These are phyloP conservation scores for Agelastica alni DNA, from an alignment of 2,888 invertebrate species.

Conservation along the genomic window DNA sequence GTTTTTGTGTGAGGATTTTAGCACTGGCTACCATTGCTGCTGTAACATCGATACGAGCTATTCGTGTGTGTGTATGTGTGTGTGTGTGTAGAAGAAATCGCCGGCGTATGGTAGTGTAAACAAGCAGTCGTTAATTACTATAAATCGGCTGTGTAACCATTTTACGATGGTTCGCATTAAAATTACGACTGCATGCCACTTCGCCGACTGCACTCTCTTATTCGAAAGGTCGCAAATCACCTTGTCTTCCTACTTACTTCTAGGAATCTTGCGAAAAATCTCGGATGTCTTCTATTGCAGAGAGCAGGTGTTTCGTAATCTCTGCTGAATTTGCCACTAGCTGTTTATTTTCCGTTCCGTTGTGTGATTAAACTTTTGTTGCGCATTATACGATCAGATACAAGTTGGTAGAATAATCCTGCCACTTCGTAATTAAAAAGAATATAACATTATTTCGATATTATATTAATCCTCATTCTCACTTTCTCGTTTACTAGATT, in stretches of 20 bases:
- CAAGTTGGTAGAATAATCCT: no score
- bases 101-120: conserved; percentile 39
- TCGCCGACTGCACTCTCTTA: conserved; percentile 31
- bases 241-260: conserved; percentile 18
- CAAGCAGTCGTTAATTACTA: conserved; percentile 48
- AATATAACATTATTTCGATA: no score
- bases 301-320: conserved; percentile 16
- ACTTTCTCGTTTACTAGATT: no score
- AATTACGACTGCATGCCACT: conserved; percentile 47
- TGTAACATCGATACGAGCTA: conserved; percentile 1
- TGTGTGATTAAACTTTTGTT: no score
- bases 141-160: conserved; percentile 45
- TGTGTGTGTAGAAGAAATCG: conserved; percentile 20
- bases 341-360: no score
- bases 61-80: conserved; percentile 9
- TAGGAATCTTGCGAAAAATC: conserved; percentile 20
- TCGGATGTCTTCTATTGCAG: conserved; percentile 7
- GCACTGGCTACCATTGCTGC: neutral
- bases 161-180: conserved; percentile 49
- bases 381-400: no score
- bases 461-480: no score
- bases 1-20: conserved; percentile 7
- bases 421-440: no score
- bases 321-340: neutral
- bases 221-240: conserved; percentile 17